Base-by-base conservation (phyloP, 2,888 invertebrate species). In the Papilio elwesi region DNA sequence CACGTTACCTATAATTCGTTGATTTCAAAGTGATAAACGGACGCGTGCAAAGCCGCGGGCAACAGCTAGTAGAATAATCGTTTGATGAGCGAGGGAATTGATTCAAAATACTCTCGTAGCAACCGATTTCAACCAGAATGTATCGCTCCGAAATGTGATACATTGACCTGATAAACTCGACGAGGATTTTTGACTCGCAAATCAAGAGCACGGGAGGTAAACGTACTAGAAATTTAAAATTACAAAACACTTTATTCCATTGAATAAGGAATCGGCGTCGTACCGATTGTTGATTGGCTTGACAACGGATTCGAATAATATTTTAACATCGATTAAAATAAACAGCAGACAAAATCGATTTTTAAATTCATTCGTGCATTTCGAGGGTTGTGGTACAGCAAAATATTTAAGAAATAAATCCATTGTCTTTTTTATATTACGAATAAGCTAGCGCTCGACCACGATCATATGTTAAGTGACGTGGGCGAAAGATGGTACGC, bases 131-230 rank as follows among this genome's bases (percentile, higher is more conserved):
- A 43, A 64, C 51, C 64, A 62, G 59, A 68, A 55, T 38, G 10
- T 43, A 49, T 55, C 48, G 12, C 16, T 66, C 15, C 53, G 47
- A 76, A 68, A 75, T 73, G 64, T 69, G 70, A 77, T 76, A 77
- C 78, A 75, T 74, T 75, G 78, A 78, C 76, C 79, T 74, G 73
- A 63, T 43, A 68, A 49, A 57, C 71, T 55, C 59, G 69, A 15
- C 55, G 47, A 12, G 70, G 51, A 49, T 59, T 49, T 80, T 84
- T 82, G 82, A 82, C 80, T 82, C 77, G 76, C 83, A 83, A 82
- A 83, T 81, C 55, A 75, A 71, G 69, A 26, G 47, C 70, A 16
- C 52, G 51, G 53, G 71, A 78, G 82, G 83, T 81, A 78, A 80
- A 80, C 76, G 83, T 78, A 79, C 83, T 79, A 16, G 8, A 57